Base-by-base conservation (phyloP, 2,113 vertebrate genomes). In the Gadus macrocephalus region DNA sequence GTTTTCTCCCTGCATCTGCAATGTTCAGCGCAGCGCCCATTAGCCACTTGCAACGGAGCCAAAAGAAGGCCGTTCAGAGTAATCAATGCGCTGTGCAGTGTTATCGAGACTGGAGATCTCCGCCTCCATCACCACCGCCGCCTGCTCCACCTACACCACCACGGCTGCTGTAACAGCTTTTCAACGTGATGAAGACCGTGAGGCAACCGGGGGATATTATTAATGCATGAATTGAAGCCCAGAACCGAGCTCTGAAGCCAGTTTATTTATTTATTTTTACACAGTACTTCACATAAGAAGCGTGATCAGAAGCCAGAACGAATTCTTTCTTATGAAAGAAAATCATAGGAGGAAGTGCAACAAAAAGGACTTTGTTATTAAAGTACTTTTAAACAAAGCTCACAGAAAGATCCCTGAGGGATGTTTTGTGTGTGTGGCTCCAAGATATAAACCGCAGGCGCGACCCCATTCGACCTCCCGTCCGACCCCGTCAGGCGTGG, bases 31-130 rank as follows among this genome's bases (percentile, higher is more conserved):
- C 77, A 83, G 64, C 74, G 78, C 75, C 70, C 69, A 7, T 22
- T 12, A 71, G 74, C 58, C 55, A 73, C 28, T 67, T 67, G 19
- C 28, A 74, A 71, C 8, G 55, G 70, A 66, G 42, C 38, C 16
- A 19, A 67, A 75, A 61, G 63, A 60, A 80, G 62, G 68, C 59
- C 68, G 76, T 78, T 83, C 71, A 35, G 67, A 31, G 60, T 71
- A 85, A 88, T 88, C 87, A 84, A 87, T 85, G 78, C 69, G 49
- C 69, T 80, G 76, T 72, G 73, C 75, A 73, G 78, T 53, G 79
- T 77, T 73, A 70, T 76, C 82, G 66, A 28, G 67, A 70, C 67
- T 25, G 62, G 68, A 86, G 77, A 77, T 84, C 75, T 84, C 86
- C 85, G 83, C 70, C 70, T 83, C 69, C 79, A 81, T 62, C 38